phyloP scores from a whole-genome alignment of 2,888 invertebrate genomes.

The Cephalotes varians region DNA sequence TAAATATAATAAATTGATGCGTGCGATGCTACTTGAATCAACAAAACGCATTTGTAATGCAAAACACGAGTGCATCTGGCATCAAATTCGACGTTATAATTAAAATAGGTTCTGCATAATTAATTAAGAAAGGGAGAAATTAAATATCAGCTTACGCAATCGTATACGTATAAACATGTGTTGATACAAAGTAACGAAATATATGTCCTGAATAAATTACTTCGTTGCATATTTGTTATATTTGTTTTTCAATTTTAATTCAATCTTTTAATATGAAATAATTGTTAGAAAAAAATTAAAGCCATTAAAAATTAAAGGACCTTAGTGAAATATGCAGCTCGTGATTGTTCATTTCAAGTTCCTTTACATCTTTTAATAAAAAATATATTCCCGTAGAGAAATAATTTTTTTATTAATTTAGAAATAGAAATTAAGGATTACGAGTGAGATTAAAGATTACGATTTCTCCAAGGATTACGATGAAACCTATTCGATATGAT shows the following conservation, averaged over 20 bases:
- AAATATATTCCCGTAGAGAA: not conserved
- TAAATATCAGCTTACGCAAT: not conserved
- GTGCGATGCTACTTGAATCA: slow-evolving; percentile 7
- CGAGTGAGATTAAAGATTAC: too few species aligned
- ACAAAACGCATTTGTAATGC: not conserved
- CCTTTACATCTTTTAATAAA: not conserved
- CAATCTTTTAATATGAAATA: not conserved
- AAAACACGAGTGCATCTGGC: not conserved
- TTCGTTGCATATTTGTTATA: not conserved
- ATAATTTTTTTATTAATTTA: not conserved
- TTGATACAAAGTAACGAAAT: not conserved
- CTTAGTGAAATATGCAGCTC: not conserved
- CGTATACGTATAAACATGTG: not conserved
- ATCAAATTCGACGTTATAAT: slow-evolving; percentile 22
- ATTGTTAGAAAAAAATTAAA: not conserved
- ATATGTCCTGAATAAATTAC: not conserved
- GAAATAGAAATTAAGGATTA: too few species aligned
- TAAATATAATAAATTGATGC: slow-evolving; percentile 46
- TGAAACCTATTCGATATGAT: not conserved
- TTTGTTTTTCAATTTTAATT: not conserved
- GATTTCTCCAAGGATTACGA: not conserved
- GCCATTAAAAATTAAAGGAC: not conserved
- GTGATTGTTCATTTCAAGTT: not conserved
- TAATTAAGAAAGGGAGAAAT: not conserved
- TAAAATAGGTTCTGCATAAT: slow-evolving; percentile 20